Percentiles rank a stretch among this genome's conserved stretches.
These are phyloP conservation scores for Paraescarpia echinospica DNA, from an alignment of 1,140 invertebrate genomes.

Conservation along the genomic window DNA sequence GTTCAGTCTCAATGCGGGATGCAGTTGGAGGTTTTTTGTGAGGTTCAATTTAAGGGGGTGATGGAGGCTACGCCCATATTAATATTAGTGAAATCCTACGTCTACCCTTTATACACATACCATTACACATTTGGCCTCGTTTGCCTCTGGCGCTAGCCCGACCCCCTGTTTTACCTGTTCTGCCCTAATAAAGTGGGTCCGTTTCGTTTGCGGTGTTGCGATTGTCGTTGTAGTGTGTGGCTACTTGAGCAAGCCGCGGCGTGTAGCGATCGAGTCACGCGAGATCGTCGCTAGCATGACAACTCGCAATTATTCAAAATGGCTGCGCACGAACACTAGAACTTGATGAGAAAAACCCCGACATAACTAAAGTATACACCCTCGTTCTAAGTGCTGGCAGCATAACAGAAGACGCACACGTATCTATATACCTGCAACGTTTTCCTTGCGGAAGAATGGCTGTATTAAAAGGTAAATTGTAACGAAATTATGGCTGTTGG, in stretches of 20 bases:
- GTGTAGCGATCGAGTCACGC: constrained; percentile 3
- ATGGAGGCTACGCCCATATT: too few species aligned
- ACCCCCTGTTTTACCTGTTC: too few species aligned
- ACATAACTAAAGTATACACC: not conserved
- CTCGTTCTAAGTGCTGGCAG: not conserved
- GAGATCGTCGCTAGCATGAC: not conserved
- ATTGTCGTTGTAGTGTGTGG: not conserved
- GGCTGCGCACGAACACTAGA: not conserved
- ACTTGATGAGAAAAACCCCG: not conserved
- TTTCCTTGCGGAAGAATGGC: not conserved
- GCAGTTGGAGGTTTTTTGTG: too few species aligned
- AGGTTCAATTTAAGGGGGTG: too few species aligned
- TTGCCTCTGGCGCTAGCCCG: too few species aligned
- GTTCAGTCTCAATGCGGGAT: too few species aligned
- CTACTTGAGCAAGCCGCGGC: not conserved
- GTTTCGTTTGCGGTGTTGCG: not conserved
- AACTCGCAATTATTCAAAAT: constrained; percentile 6
- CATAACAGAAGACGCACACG: not conserved
- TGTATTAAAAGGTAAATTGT: constrained; percentile 1
- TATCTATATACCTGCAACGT: not conserved
- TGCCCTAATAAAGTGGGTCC: not conserved
- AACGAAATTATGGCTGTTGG: not conserved
- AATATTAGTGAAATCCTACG: too few species aligned
- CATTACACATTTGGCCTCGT: too few species aligned
- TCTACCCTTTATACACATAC: too few species aligned